A percentile compares a stretch with the other conserved stretches of the same genome.
These are phyloP conservation scores for Semaprochilodus insignis DNA, from an alignment of 2,797 vertebrate genomes.

Conservation along the genomic window DNA sequence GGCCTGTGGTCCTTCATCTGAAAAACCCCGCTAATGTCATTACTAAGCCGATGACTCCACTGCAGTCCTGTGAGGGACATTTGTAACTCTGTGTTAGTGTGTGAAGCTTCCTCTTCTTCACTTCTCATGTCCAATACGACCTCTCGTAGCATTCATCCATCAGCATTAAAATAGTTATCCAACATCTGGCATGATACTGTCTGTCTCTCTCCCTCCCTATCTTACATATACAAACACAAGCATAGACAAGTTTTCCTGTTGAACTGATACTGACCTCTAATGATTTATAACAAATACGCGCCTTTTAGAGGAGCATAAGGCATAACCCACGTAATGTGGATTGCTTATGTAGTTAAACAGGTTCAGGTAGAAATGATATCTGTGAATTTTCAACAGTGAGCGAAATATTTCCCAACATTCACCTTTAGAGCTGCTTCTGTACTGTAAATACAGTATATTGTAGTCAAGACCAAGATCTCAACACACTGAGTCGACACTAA, in stretches of 20 bases:
- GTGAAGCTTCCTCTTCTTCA: constrained; percentile 16
- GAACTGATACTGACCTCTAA: neutral
- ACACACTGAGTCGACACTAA: too few species aligned
- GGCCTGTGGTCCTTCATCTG: constrained; percentile 26
- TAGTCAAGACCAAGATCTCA: too few species aligned
- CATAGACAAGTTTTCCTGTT: neutral
- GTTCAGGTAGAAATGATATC: too few species aligned
- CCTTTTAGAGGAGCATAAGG: too few species aligned
- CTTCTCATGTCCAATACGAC: constrained; percentile 5
- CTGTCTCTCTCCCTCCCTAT: neutral
- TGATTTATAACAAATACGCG: neutral
- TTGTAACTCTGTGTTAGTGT: neutral
- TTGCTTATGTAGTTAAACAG: too few species aligned
- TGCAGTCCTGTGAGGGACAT: constrained; percentile 26
- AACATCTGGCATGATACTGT: constrained; percentile 12
- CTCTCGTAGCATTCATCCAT: constrained; percentile 10
- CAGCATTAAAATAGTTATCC: constrained; percentile 25
- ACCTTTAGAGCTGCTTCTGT: too few species aligned
- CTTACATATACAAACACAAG: neutral
- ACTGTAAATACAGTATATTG: too few species aligned
- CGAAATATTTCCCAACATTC: too few species aligned
- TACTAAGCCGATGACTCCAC: constrained; percentile 19
- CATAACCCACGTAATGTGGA: too few species aligned
- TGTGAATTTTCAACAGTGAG: too few species aligned
- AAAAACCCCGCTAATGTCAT: constrained; percentile 32